Base-by-base conservation (phyloP, 92 coral and sea anemone species). In the Phenganax stokvisi region DNA sequence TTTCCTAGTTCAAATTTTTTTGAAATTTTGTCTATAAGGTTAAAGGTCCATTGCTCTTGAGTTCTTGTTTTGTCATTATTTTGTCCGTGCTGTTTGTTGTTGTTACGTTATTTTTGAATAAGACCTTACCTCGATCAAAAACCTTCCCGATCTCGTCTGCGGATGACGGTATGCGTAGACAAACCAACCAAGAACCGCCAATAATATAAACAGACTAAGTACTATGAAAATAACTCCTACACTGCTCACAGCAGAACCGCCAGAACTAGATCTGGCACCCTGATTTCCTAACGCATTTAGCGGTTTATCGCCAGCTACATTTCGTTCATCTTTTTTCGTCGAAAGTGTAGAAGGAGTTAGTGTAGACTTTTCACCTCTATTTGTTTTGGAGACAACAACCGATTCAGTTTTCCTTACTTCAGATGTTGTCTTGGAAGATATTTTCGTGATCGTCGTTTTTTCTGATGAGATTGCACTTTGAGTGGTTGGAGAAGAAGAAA, bases 101-200 rank as follows among this genome's bases (percentile, higher is more conserved):
- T 5, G 47, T 5, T 5, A 37, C 5, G 47, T 37, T 2, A 37
- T 37, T 37, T 37, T 37, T 37, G 5, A 37, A 37, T 5, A 37
- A 37, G 47, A 37, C 47, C 75, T 82, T 88, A 93, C 97, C 87
- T 87, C 89, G 30, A 93, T 93, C 54, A 91, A 86, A 72, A 82
- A 89, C 71, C 89, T 86, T 15, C 97, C 97, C 62, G 97, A 88
- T 54, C 85, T 89, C 11, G 96, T 84, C 55, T 87, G 89, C 31
- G 97, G 97, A 71, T 91, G 89, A 30, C 86, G 87, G 75, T 91
- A 93, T 28, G 97, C 97, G 67, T 89, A 93, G 66, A 88, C 72
- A 44, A 88, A 87, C 91, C 96, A 85, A n/a, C 87, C 89, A 8
- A 85, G 91, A 10, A 87, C 9, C 15, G 70, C 88, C 30, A 87